Evolutionary conservation across 2,888 invertebrate species (phyloP).

Genomic region (Zhengitettix transpicula): DNA sequence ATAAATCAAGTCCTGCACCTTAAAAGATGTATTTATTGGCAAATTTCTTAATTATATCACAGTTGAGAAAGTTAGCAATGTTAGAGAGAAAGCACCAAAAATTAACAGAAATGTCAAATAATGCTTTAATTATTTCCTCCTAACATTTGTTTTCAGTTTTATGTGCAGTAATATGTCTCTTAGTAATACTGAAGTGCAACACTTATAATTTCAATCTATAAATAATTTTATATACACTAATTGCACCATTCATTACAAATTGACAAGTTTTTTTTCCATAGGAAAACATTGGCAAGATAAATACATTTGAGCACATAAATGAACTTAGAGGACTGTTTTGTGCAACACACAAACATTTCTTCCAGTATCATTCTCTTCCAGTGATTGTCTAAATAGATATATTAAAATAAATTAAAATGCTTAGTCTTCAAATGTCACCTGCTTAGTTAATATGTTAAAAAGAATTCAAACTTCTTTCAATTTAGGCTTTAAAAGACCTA

Average conservation of each 20-base stretch:
- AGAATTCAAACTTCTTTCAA: too few species aligned
- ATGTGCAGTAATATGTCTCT: background rate
- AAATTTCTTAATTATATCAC: constrained; percentile 9
- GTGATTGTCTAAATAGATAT: background rate
- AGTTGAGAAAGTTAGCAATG: constrained; percentile 11
- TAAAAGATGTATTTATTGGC: constrained; percentile 5
- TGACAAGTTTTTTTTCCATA: constrained; percentile 1
- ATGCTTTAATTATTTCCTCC: background rate
- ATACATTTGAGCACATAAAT: constrained; percentile 4
- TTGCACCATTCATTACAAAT: constrained; percentile 5
- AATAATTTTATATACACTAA: background rate
- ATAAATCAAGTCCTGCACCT: background rate
- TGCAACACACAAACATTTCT: background rate
- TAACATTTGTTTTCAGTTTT: background rate
- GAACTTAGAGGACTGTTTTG: background rate
- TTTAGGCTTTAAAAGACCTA: too few species aligned
- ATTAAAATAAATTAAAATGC: too few species aligned
- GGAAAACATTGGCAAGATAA: constrained; percentile 6
- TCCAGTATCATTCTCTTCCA: background rate
- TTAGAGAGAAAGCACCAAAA: constrained; percentile 8
- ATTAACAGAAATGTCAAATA: constrained; percentile 1
- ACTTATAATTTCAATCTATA: background rate
- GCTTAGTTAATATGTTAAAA: too few species aligned
- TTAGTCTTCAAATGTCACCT: too few species aligned
- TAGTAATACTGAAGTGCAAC: constrained; percentile 1